Conservation (phyloP, 1,140 invertebrate species). For the Geopemphigus sp. region DNA sequence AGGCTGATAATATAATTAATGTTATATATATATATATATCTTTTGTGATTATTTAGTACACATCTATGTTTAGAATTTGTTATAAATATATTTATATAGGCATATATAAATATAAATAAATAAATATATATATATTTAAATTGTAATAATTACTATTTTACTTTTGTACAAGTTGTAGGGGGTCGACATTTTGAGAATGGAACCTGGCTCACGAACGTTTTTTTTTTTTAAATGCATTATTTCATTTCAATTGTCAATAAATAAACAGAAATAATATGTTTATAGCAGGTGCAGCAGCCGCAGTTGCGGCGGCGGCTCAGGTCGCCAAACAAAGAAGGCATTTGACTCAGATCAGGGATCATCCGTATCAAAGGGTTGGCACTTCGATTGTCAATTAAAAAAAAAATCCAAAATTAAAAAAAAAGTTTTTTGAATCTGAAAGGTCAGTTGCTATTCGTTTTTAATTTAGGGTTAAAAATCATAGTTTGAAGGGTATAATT, state of each 20-base stretch:
- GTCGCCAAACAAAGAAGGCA: slow-evolving; percentile 73
- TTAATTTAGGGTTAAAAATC: slow-evolving; percentile 42
- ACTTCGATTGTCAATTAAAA: slow-evolving; percentile 57
- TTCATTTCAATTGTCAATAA: slow-evolving; percentile 35
- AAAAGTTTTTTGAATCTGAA: slow-evolving; percentile 45
- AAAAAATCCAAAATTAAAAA: slow-evolving; percentile 32
- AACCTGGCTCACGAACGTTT: slow-evolving; percentile 34
- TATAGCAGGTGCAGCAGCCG: slow-evolving; percentile 52
- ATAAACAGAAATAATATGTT: slow-evolving; percentile 47
- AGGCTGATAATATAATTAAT: slow-evolving; percentile 48
- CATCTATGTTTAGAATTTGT: slow-evolving; percentile 49
- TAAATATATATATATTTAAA: not conserved
- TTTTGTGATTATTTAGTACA: slow-evolving; percentile 47
- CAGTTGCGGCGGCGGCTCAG: slow-evolving; percentile 67
- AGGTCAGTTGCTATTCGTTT: slow-evolving; percentile 49
- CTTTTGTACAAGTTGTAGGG: slow-evolving; percentile 37
- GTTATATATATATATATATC: slow-evolving; percentile 44
- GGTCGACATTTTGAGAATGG: slow-evolving; percentile 33
- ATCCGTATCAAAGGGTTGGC: slow-evolving; percentile 89
- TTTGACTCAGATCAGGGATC: slow-evolving; percentile 81
- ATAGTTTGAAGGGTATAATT: slow-evolving; percentile 5
- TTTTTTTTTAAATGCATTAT: slow-evolving; percentile 22
- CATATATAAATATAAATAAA: no score
- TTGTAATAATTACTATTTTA: slow-evolving; percentile 43
- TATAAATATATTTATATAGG: slow-evolving; percentile 32